phyloP scores from a whole-genome alignment of 2,888 invertebrate genomes.

The Neoitamus cyanurus region DNA sequence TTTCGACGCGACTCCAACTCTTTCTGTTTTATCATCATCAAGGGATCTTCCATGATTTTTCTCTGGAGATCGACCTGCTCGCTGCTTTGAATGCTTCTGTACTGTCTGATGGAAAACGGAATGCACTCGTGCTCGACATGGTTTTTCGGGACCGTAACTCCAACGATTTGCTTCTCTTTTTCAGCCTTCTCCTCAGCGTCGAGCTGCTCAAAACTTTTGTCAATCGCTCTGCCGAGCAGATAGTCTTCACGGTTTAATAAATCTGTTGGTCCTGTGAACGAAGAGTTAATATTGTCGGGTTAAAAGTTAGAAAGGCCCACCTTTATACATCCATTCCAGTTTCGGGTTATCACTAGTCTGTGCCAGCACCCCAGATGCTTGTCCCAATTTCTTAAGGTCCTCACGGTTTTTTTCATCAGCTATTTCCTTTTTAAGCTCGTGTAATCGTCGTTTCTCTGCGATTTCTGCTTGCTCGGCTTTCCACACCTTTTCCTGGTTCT shows the following conservation, averaged over 20 bases:
- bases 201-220: constrained; percentile 80
- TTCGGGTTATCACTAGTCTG: constrained; percentile 68
- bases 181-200: constrained; percentile 70
- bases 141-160: constrained; percentile 69
- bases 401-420: constrained; percentile 75
- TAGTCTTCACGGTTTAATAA: constrained; percentile 84
- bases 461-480: constrained; percentile 80
- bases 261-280: constrained; percentile 60
- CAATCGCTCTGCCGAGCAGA: constrained; percentile 78
- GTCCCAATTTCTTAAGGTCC: constrained; percentile 73
- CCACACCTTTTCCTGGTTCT: constrained; percentile 82
- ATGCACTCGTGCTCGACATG: constrained; percentile 81
- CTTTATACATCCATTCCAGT: constrained; percentile 91
- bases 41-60: constrained; percentile 93
- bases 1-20: constrained; percentile 89
- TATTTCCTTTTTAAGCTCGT: constrained; percentile 76
- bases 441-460: constrained; percentile 75
- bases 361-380: constrained; percentile 68
- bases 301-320: constrained; percentile 54
- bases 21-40: constrained; percentile 87
- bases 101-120: constrained; percentile 76
- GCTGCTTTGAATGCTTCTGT: constrained; percentile 67
- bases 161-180: constrained; percentile 58
- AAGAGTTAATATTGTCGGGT: too few relatives aligned
- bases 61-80: constrained; percentile 87